A percentile compares a stretch with the other conserved stretches of the same genome.
These are phyloP conservation scores for Drepana arcuata DNA, from an alignment of 1,140 invertebrate genomes.

Conservation along the genomic window DNA sequence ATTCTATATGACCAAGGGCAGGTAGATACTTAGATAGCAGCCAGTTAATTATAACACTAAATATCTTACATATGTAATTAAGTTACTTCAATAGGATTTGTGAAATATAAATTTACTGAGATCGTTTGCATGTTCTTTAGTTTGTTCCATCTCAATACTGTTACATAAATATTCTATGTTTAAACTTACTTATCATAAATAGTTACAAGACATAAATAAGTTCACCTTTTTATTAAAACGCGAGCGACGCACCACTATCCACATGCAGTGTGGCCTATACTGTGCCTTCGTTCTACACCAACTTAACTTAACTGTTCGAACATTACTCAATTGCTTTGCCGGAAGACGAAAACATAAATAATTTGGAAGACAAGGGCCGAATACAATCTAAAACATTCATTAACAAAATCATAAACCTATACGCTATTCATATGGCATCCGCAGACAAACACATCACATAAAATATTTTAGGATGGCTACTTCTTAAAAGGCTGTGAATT, in stretches of 20 bases:
- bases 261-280: neutral
- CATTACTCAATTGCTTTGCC: too few relatives aligned
- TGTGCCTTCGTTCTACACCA: too few relatives aligned
- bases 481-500: too few relatives aligned
- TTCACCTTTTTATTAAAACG: constrained; percentile 56
- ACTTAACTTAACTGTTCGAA: too few relatives aligned
- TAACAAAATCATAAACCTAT: constrained; percentile 31
- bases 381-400: constrained; percentile 8
- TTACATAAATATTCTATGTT: constrained; percentile 26
- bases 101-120: constrained; percentile 58
- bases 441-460: too few relatives aligned
- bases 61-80: constrained; percentile 38
- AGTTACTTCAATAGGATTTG: constrained; percentile 33
- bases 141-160: constrained; percentile 56
- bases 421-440: constrained; percentile 39
- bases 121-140: constrained; percentile 48
- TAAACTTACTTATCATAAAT: constrained; percentile 24
- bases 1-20: too few relatives aligned
- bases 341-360: too few relatives aligned
- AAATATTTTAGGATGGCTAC: too few relatives aligned
- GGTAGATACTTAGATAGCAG: too few relatives aligned
- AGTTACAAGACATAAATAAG: constrained; percentile 63
- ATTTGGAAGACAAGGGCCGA: constrained; percentile 43
- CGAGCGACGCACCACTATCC: constrained; percentile 21
- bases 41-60: too few relatives aligned